A percentile compares a stretch with the other conserved stretches of the same genome.
Evolutionary conservation across 2,797 vertebrate species (phyloP).

Genomic region (Rousettus madagascariensis): DNA sequence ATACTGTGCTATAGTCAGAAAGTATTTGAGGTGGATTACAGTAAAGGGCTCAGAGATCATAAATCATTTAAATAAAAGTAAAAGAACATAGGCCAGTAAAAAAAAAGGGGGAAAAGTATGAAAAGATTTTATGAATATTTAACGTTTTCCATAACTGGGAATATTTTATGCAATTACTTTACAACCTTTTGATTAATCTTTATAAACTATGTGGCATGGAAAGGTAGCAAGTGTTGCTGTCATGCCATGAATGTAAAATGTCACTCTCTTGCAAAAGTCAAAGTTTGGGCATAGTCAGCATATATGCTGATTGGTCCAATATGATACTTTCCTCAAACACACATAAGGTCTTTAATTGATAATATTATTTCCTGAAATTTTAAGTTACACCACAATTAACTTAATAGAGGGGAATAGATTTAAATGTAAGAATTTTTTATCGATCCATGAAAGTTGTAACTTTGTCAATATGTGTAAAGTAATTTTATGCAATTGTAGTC

Average conservation of each 20-base stretch:
- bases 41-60: conserved; percentile 25
- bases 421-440: conserved; percentile 4
- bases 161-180: not conserved
- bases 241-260: not conserved
- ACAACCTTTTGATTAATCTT: not conserved
- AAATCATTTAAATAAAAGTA: conserved; percentile 58
- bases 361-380: not conserved
- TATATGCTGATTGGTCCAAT: not conserved
- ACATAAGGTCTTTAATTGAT: not conserved
- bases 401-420: conserved; percentile 1
- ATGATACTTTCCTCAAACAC: not conserved
- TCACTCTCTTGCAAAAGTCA: not conserved
- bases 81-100: conserved; percentile 13
- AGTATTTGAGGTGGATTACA: conserved; percentile 45
- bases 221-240: not conserved
- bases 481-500: not conserved
- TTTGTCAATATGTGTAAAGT: not conserved
- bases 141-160: conserved; percentile 18
- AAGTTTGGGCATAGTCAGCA: not conserved
- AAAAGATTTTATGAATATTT: conserved; percentile 54
- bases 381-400: not conserved
- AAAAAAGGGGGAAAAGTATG: not conserved
- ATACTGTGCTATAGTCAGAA: not conserved
- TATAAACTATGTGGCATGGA: not conserved
- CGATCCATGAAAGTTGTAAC: not conserved